A percentile compares a stretch with the other conserved stretches of the same genome.
Evolutionary conservation across 2,113 vertebrate genomes (phyloP).

Genomic region (Cyanocitta stelleri): DNA sequence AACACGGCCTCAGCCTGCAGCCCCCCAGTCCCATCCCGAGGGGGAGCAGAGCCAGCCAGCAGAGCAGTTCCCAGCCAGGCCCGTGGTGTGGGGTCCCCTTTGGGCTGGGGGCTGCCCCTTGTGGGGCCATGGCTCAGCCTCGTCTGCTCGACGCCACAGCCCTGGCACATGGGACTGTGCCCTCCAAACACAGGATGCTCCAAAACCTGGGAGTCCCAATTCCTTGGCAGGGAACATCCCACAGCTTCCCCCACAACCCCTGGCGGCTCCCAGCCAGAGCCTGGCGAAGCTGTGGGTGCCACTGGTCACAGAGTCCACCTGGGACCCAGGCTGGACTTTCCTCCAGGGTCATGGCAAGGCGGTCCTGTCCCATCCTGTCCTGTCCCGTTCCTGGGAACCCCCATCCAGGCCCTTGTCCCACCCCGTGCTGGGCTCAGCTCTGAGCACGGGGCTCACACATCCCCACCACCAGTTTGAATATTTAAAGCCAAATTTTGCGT

Average conservation of each 20-base stretch:
- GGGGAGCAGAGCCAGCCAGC: fast-evolving
- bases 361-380: background rate
- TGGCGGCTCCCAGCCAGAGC: fast-evolving
- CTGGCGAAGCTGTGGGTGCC: background rate
- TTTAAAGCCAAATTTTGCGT: conserved; percentile 41
- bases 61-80: too few relatives aligned
- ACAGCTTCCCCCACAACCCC: background rate
- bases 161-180: fast-evolving
- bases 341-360: fast-evolving
- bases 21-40: background rate
- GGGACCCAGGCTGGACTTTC: background rate
- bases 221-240: background rate
- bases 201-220: fast-evolving
- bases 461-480: background rate
- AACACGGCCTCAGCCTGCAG: background rate
- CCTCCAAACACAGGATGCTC: fast-evolving
- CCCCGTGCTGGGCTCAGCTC: background rate
- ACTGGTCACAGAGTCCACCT: fast-evolving
- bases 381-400: background rate
- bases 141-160: fast-evolving
- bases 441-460: background rate
- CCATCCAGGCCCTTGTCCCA: background rate
- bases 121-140: background rate
- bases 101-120: background rate
- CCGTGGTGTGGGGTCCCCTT: fast-evolving